A percentile compares a stretch with the other conserved stretches of the same genome.
These are phyloP conservation scores for Coelogynopora nodosa DNA, from an alignment of 2,888 invertebrate genomes.

Conservation along the genomic window DNA sequence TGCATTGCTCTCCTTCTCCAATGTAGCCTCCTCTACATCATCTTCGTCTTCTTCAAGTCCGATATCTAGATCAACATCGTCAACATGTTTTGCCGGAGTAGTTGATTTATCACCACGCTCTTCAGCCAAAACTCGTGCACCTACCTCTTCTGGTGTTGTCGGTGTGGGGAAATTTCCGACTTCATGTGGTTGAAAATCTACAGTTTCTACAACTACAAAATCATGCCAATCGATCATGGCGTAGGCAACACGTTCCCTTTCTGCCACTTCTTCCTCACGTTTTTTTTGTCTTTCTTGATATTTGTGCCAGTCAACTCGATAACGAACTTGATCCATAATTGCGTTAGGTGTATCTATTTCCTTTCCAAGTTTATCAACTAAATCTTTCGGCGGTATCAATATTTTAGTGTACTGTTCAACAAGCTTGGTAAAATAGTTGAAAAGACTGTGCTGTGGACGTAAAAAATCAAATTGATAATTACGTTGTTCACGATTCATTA, in stretches of 20 bases:
- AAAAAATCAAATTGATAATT: constrained; percentile 98
- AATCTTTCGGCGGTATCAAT: constrained; percentile 76
- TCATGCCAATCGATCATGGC: constrained; percentile 99
- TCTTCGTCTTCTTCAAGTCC: constrained; percentile 66
- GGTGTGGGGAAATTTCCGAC: constrained; percentile 82
- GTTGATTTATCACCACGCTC: constrained; percentile 59
- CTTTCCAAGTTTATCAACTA: constrained; percentile 71
- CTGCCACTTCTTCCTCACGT: constrained; percentile 88
- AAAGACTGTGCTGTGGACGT: constrained; percentile 92
- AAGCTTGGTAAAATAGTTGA: constrained; percentile 94
- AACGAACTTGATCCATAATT: constrained; percentile 78
- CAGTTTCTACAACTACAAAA: constrained; percentile 98
- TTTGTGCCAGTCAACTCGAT: constrained; percentile 90
- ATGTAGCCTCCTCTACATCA: constrained; percentile 63
- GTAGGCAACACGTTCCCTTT: constrained; percentile 80
- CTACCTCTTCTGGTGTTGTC: constrained; percentile 92
- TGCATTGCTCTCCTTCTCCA: not conserved
- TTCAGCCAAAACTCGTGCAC: constrained; percentile 84
- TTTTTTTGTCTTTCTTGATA: constrained; percentile 87
- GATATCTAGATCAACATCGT: constrained; percentile 70
- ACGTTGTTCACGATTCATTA: constrained; percentile 95
- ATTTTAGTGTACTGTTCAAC: constrained; percentile 97
- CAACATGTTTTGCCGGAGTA: constrained; percentile 38
- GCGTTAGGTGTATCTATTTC: constrained; percentile 70
- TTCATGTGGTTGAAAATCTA: constrained; percentile 78